These are phyloP conservation scores for Pseudochirops cupreus DNA, from an alignment of 2,797 vertebrate genomes.

Conservation along the genomic window DNA sequence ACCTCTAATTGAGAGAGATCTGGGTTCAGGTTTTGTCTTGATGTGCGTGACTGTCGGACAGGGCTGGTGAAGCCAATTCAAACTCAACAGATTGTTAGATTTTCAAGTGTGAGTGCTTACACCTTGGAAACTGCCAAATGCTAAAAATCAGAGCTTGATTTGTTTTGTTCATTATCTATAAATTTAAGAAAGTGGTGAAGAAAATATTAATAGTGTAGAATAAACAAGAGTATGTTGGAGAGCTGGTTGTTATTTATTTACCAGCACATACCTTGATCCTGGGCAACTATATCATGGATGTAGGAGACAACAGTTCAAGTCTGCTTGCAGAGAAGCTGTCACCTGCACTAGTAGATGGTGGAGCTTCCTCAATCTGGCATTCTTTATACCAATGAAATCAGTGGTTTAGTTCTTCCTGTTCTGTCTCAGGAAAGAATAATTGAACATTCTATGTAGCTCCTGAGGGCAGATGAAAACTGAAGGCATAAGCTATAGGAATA, in stretches of 20 bases:
- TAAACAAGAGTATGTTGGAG: neutral
- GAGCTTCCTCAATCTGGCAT: neutral
- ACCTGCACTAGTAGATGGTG: neutral
- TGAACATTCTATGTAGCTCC: neutral
- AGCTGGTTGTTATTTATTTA: neutral
- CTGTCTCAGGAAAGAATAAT: neutral
- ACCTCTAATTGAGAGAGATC: neutral
- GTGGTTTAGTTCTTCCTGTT: neutral
- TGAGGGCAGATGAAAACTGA: neutral
- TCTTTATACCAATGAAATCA: neutral
- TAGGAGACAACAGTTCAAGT: neutral
- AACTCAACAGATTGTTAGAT: neutral
- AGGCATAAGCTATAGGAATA: neutral
- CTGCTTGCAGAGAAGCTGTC: neutral
- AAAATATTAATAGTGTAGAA: neutral
- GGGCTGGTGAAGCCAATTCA: neutral
- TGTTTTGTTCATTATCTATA: neutral
- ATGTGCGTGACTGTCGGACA: neutral
- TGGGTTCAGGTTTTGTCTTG: too few species aligned
- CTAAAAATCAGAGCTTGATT: neutral
- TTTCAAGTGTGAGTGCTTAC: neutral
- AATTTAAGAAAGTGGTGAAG: neutral
- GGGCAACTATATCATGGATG: neutral
- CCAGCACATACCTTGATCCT: neutral
- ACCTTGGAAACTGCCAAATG: neutral